Evolutionary conservation across 2,888 invertebrate species (phyloP).

Genomic region (Apodemia zela): DNA sequence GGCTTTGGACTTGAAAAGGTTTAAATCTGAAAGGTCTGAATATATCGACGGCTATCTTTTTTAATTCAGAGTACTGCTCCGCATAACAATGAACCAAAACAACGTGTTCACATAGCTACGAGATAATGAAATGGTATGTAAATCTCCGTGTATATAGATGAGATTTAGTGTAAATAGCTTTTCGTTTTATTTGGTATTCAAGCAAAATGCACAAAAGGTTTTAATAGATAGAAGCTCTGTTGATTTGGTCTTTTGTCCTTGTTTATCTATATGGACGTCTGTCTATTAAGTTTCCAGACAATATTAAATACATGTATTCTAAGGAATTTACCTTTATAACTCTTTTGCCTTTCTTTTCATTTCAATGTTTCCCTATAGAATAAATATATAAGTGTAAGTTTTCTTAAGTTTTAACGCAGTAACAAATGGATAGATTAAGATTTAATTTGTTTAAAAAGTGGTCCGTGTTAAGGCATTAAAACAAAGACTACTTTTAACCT

Average conservation of each 20-base stretch:
- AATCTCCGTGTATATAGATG: slow-evolving; percentile 3
- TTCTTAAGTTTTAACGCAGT: no score
- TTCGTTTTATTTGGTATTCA: not conserved
- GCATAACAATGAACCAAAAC: slow-evolving; percentile 11
- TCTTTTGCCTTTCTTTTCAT: no score
- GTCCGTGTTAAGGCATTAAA: no score
- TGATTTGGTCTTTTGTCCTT: not conserved
- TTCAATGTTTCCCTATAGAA: no score
- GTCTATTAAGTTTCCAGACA: no score
- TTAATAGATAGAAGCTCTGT: not conserved
- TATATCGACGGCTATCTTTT: slow-evolving; percentile 15
- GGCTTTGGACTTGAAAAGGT: slow-evolving; percentile 1
- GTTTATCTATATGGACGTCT: not conserved
- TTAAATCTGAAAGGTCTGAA: not conserved
- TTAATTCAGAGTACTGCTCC: slow-evolving; percentile 12
- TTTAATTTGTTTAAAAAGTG: no score
- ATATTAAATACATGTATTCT: no score
- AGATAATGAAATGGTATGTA: slow-evolving; percentile 14
- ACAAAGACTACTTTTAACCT: no score
- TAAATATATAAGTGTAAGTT: no score
- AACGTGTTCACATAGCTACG: slow-evolving; percentile 7
- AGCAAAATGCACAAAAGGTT: not conserved
- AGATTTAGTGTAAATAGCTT: not conserved
- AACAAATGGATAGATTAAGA: no score
- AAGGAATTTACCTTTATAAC: no score